Evolutionary conservation across 1,140 invertebrate genomes (phyloP).

Genomic region (Drosophila pandora): DNA sequence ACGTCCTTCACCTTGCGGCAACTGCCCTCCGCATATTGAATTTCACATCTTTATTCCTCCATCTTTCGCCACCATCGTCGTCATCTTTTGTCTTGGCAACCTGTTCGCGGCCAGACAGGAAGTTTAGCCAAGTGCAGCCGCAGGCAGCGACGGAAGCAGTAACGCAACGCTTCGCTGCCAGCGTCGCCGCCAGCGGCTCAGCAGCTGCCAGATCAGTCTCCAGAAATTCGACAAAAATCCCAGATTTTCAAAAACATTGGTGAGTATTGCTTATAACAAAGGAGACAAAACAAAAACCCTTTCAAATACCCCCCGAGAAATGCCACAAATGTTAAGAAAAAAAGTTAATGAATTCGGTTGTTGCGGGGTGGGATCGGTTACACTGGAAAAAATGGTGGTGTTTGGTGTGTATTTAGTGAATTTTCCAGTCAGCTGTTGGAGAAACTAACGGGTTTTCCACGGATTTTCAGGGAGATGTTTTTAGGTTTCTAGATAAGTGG

Average conservation of each 20-base stretch:
- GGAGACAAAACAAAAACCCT: constrained; percentile 3
- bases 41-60: constrained; percentile 52
- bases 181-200: constrained; percentile 19
- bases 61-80: constrained; percentile 36
- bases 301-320: constrained; percentile 2
- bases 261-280: constrained; percentile 1
- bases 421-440: no score
- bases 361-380: constrained; percentile 17
- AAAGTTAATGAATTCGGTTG: constrained; percentile 7
- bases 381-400: no score
- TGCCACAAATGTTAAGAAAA: constrained; percentile 18
- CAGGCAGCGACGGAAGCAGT: constrained; percentile 40
- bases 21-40: constrained; percentile 58
- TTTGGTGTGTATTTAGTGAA: no score
- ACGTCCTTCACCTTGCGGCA: constrained; percentile 66
- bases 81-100: constrained; percentile 65
- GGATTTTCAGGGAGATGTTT: no score
- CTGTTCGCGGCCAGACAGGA: constrained; percentile 70
- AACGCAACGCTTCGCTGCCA: constrained; percentile 47
- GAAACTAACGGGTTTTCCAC: no score
- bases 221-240: not conserved
- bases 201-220: constrained; percentile 31
- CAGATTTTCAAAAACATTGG: not conserved
- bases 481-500: no score
- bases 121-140: constrained; percentile 70